Evolutionary conservation across 2,888 invertebrate genomes (phyloP), one percentile per base, ranked within the genome.

Genomic region (Drosophila mercatorum): DNA sequence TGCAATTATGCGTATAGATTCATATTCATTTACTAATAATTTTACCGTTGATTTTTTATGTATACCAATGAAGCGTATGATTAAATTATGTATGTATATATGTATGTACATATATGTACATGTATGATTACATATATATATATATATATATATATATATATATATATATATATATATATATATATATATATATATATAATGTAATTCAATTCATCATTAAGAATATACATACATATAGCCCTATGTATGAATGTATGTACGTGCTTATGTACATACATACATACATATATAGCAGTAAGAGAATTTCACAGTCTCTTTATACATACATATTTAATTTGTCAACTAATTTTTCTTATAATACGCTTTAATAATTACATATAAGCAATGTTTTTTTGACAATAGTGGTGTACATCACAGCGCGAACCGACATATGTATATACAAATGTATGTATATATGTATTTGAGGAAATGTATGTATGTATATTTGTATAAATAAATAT

Each of bases 1-100:
- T 59, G 41, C 55, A 46, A 47, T 34, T 57, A 46, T 40, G 28
- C 8, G 60, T 51, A 43, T 57, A 52, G 12, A 22, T 36, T 43
- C 17, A 31, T 41, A 43, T 41, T 11, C 34, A 52, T 41, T 49
- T 22, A 28, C 28, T 31, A 17, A 43, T 12, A 34, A 26, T 22
- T 44, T 51, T 46, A 3, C 1, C 28, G 28, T 28, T 28, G 22
- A 22, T 22, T 22, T 22, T 22, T 22, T 22, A 22, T 22, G 22
- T 22, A 22, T 22, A 22, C 22, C 2, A 22, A 22, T 22, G 22
- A 22, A 22, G 2, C 22, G 22, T 22, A 22, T 22, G 22, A 22
- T 2, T 22, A 22, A 22, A 22, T 22, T 22, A 28, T 28, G 5
- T 28, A 28, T 28, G 5, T 28, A 28, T 28, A 28, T 28, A 28